Percentiles rank a stretch among this genome's conserved stretches.
These are phyloP conservation scores for Drepana falcataria DNA, from an alignment of 2,888 invertebrate species.

Conservation along the genomic window DNA sequence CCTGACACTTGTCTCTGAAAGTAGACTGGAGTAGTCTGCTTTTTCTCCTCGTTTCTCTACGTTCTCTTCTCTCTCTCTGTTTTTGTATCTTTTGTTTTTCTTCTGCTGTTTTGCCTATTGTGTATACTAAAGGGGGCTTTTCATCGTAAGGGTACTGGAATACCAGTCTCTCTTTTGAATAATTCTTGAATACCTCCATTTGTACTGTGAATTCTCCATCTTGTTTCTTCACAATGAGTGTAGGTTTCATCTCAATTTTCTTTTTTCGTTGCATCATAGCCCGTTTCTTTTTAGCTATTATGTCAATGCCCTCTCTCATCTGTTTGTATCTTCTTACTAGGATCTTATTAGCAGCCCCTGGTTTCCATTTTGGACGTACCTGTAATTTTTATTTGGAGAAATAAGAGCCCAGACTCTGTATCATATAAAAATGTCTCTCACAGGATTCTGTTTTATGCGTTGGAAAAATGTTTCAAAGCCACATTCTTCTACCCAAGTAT, in stretches of 20 bases:
- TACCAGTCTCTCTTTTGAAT: constrained; percentile 58
- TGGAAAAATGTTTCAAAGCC: no score
- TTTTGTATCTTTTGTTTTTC: constrained; percentile 53
- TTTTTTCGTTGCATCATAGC: constrained; percentile 60
- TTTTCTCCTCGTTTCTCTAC: constrained; percentile 63
- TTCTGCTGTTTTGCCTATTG: constrained; percentile 62
- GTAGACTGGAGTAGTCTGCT: constrained; percentile 60
- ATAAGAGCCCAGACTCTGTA: not conserved
- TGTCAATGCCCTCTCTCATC: constrained; percentile 53
- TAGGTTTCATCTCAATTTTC: constrained; percentile 63
- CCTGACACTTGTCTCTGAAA: constrained; percentile 67
- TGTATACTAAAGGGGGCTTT: constrained; percentile 58
- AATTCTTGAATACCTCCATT: constrained; percentile 71
- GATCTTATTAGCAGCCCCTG: constrained; percentile 62
- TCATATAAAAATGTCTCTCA: no score
- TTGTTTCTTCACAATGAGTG: constrained; percentile 52
- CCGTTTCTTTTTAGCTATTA: constrained; percentile 61
- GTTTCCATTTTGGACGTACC: constrained; percentile 66
- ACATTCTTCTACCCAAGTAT: no score
- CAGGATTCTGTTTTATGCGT: no score
- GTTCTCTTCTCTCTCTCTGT: constrained; percentile 57
- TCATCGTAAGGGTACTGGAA: constrained; percentile 71
- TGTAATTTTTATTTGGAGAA: constrained; percentile 22
- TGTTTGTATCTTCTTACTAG: constrained; percentile 58
- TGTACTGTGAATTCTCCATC: constrained; percentile 66